phyloP scores from a whole-genome alignment of 2,888 invertebrate genomes.

The Drosophila vallismaia region DNA sequence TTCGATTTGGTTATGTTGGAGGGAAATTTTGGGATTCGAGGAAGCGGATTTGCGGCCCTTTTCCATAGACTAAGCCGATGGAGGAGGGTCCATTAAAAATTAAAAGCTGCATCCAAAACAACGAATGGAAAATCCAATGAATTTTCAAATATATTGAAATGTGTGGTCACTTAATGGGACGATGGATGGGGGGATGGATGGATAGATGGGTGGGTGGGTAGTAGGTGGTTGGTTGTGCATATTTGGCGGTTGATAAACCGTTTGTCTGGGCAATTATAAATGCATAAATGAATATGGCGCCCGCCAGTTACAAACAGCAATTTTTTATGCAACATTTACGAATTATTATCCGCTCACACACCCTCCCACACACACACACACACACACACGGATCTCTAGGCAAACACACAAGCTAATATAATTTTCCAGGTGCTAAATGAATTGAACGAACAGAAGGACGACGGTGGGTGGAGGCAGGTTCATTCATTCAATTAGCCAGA shows the following conservation, averaged over 20 bases:
- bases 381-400: neutral
- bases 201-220: neutral
- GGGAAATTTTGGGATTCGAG: neutral
- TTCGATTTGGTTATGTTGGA: constrained; percentile 3
- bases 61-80: too few species aligned
- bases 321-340: constrained; percentile 35
- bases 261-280: constrained; percentile 37
- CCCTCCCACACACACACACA: neutral
- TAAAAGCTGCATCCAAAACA: constrained; percentile 30
- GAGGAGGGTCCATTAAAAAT: constrained; percentile 47
- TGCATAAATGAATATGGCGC: constrained; percentile 47
- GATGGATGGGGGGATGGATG: neutral
- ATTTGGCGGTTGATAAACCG: constrained; percentile 40
- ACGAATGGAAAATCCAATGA: constrained; percentile 51
- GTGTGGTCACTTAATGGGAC: constrained; percentile 12
- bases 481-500: constrained; percentile 70
- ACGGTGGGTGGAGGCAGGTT: neutral
- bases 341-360: constrained; percentile 24
- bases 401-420: constrained; percentile 28
- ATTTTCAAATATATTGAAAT: constrained; percentile 63
- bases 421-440: constrained; percentile 41
- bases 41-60: too few species aligned
- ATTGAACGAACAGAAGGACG: constrained; percentile 8
- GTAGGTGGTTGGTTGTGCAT: neutral
- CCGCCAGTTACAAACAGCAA: constrained; percentile 17